Evolutionary conservation across 1,140 invertebrate species (phyloP).

Genomic region (Philotrypesis tridentata): DNA sequence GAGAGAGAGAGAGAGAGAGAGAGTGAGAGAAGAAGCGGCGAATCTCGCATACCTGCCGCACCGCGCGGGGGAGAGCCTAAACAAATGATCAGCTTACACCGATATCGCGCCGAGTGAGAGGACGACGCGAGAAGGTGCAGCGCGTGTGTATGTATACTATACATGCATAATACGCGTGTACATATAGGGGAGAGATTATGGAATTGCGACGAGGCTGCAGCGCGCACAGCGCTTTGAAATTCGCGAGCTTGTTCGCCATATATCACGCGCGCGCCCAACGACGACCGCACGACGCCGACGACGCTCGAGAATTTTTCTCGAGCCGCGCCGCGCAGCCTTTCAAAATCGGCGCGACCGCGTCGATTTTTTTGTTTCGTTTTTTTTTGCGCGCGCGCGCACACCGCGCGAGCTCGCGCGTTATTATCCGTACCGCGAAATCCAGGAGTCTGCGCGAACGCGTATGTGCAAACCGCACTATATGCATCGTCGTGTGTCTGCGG

Average conservation of each 20-base stretch:
- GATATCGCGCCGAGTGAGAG: slow-evolving; percentile 2
- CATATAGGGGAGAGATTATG: no score
- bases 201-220: slow-evolving; percentile 18
- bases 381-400: no score
- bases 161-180: no score
- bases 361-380: no score
- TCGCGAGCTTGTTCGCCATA: not conserved
- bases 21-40: not conserved
- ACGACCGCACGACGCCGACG: not conserved
- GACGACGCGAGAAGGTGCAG: slow-evolving; percentile 5
- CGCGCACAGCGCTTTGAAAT: not conserved
- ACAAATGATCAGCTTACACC: slow-evolving; percentile 48
- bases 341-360: no score
- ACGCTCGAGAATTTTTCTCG: not conserved
- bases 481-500: no score
- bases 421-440: not conserved
- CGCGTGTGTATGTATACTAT: no score
- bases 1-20: no score
- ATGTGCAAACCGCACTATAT: no score
- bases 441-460: no score
- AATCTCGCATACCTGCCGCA: slow-evolving; percentile 32
- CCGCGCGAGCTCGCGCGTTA: no score
- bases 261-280: not conserved
- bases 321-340: no score
- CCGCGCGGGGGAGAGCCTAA: slow-evolving; percentile 16